These are phyloP conservation scores for Hermaeophaga mercurialis DNA, from an alignment of 2,888 invertebrate species.

Conservation along the genomic window DNA sequence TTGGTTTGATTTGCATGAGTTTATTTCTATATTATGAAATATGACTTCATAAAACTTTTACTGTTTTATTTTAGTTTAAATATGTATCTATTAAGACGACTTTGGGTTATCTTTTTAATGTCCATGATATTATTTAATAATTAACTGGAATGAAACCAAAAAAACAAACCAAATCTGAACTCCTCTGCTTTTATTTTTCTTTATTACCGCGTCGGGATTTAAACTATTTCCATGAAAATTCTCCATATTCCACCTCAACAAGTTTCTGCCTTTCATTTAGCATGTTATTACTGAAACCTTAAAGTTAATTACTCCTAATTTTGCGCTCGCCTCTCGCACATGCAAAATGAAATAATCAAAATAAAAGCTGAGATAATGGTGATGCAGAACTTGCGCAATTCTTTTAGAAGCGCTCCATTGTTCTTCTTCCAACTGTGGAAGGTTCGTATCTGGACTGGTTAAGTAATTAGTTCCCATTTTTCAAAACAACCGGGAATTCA, in stretches of 20 bases:
- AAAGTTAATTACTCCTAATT: slow-evolving; percentile 22
- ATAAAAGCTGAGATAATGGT: slow-evolving; percentile 20
- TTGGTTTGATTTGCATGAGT: too few relatives aligned
- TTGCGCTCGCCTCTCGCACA: slow-evolving; percentile 15
- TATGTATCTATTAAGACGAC: too few relatives aligned
- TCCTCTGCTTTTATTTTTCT: not conserved
- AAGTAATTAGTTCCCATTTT: slow-evolving; percentile 18
- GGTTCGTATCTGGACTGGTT: slow-evolving; percentile 8
- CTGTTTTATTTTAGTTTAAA: too few relatives aligned
- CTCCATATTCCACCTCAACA: slow-evolving; percentile 18
- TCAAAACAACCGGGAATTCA: not conserved
- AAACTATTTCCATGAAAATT: slow-evolving; percentile 5
- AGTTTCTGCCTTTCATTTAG: slow-evolving; percentile 19
- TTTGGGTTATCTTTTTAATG: too few relatives aligned
- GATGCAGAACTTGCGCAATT: slow-evolving; percentile 20
- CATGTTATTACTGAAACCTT: slow-evolving; percentile 19
- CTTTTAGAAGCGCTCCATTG: slow-evolving; percentile 15
- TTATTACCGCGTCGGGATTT: not conserved
- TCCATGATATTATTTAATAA: too few relatives aligned
- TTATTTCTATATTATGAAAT: too few relatives aligned
- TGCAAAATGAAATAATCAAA: slow-evolving; percentile 22
- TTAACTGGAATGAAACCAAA: too few relatives aligned
- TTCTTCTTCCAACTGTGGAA: slow-evolving; percentile 3
- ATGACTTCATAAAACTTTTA: too few relatives aligned
- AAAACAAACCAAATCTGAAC: not conserved